Conservation (phyloP, 1,140 invertebrate genomes). For the Phenacoccus solenopsis region DNA sequence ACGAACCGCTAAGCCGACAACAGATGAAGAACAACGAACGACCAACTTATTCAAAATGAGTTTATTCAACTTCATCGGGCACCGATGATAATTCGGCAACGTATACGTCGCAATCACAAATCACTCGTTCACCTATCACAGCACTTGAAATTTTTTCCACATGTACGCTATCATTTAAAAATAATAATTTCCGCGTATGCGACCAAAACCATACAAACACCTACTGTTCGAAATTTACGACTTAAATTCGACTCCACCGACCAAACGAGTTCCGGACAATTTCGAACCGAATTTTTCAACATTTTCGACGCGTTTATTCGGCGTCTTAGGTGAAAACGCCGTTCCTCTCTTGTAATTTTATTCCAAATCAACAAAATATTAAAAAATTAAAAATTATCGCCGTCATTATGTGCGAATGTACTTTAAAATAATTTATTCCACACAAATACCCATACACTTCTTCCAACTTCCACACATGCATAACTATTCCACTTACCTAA, state of each 20-base stretch:
- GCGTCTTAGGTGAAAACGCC: background rate
- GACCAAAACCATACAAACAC: background rate
- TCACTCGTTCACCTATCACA: background rate
- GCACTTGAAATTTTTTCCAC: background rate
- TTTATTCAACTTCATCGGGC: background rate
- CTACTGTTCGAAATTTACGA: slow-evolving; percentile 1
- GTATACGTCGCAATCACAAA: background rate
- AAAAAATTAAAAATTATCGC: background rate
- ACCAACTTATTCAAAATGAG: background rate
- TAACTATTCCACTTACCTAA: background rate
- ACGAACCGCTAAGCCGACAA: too few species aligned
- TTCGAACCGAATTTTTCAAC: background rate
- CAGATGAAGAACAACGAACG: too few species aligned
- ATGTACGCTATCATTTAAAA: background rate
- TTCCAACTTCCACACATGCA: too few species aligned
- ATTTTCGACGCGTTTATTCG: background rate
- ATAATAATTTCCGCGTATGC: background rate
- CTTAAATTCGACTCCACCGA: background rate
- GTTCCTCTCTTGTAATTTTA: background rate
- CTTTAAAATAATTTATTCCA: background rate
- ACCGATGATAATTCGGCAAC: background rate
- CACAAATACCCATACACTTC: background rate
- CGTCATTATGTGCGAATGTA: slow-evolving; percentile 1
- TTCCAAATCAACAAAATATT: background rate
- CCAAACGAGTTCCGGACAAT: background rate